These are phyloP conservation scores for Elegia similella DNA, from an alignment of 2,888 invertebrate species.

Conservation along the genomic window DNA sequence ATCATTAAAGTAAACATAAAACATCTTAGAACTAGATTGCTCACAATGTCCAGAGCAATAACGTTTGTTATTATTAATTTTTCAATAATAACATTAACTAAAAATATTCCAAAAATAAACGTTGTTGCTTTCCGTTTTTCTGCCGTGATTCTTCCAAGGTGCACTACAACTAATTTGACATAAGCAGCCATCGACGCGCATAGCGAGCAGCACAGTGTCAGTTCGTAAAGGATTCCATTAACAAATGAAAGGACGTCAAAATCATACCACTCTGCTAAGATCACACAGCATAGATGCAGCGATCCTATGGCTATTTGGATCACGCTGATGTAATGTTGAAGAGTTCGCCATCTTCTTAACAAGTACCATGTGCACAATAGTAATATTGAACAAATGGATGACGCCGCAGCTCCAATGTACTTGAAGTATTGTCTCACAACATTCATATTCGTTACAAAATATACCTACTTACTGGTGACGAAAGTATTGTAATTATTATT, in stretches of 20 bases:
- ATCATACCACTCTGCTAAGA: neutral
- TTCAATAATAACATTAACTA: constrained; percentile 16
- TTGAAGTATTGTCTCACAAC: too few relatives aligned
- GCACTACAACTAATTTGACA: constrained; percentile 30
- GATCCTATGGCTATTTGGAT: constrained; percentile 33
- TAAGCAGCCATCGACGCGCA: constrained; percentile 29
- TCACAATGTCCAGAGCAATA: neutral
- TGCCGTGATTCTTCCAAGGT: constrained; percentile 23
- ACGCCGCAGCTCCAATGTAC: neutral
- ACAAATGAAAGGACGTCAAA: neutral
- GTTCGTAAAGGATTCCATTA: constrained; percentile 15
- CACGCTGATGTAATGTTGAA: constrained; percentile 33
- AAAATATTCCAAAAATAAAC: constrained; percentile 23
- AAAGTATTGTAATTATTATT: too few relatives aligned
- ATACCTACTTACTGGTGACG: too few relatives aligned
- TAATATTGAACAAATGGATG: neutral
- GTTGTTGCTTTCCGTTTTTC: constrained; percentile 27
- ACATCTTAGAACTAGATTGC: neutral
- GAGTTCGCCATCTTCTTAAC: constrained; percentile 35
- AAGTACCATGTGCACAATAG: constrained; percentile 28
- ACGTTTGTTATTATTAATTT: neutral
- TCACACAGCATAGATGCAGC: constrained; percentile 23
- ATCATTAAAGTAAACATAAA: constrained; percentile 16
- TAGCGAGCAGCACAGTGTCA: constrained; percentile 30
- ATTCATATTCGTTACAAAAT: too few relatives aligned